Evolutionary conservation across 2,113 vertebrate species (phyloP).

Genomic region (Hyperopisus bebe): DNA sequence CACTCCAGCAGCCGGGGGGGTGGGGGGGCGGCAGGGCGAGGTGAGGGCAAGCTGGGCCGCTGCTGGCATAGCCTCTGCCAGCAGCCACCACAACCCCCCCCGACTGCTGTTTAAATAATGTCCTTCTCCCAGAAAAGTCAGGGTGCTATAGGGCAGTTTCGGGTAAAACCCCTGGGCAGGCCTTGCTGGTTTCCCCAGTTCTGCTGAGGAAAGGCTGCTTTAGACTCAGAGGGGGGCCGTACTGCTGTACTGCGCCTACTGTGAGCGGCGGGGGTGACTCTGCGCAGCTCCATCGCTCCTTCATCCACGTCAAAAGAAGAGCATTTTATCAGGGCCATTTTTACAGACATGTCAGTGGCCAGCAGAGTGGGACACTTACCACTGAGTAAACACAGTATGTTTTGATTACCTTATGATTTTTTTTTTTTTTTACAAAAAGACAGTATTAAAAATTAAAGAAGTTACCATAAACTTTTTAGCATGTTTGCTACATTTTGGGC

Average conservation of each 20-base stretch:
- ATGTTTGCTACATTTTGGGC: background rate
- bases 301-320: background rate
- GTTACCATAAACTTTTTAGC: background rate
- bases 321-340: background rate
- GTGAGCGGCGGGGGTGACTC: background rate
- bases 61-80: background rate
- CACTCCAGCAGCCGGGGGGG: slow-evolving; percentile 70
- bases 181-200: background rate
- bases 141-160: background rate
- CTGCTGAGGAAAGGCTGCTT: background rate
- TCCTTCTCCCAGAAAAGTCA: background rate
- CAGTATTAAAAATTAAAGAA: background rate
- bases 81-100: background rate
- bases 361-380: background rate
- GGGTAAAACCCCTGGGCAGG: background rate
- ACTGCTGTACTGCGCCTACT: background rate
- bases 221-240: background rate
- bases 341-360: background rate
- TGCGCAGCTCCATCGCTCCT: background rate
- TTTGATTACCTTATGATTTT: background rate
- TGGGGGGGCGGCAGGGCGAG: slow-evolving; percentile 48
- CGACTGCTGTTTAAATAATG: slow-evolving; percentile 42
- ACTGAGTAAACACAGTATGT: background rate
- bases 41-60: slow-evolving; percentile 56
- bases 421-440: background rate